These are phyloP conservation scores for Eristalinus aeneus DNA, from an alignment of 2,888 invertebrate species.

Conservation along the genomic window DNA sequence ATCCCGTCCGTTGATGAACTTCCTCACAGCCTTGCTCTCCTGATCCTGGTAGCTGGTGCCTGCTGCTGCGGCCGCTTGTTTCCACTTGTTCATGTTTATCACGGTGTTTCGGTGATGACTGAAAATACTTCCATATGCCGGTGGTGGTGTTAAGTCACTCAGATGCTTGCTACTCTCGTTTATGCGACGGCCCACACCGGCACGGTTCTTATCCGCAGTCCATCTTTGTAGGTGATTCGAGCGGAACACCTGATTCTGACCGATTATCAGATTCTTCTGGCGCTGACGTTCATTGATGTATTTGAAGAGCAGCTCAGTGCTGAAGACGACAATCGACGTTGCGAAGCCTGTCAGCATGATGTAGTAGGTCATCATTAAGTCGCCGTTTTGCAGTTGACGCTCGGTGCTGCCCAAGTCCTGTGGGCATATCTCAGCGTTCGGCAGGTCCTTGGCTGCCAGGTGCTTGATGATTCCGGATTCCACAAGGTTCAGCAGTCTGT, in stretches of 20 bases:
- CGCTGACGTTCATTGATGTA: slow-evolving; percentile 75
- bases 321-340: slow-evolving; percentile 85
- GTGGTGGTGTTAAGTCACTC: slow-evolving; percentile 82
- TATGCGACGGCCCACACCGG: slow-evolving; percentile 75
- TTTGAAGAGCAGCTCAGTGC: slow-evolving; percentile 83
- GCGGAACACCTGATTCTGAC: slow-evolving; percentile 24
- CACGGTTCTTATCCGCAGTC: slow-evolving; percentile 74
- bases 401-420: slow-evolving; percentile 90
- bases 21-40: slow-evolving; percentile 79
- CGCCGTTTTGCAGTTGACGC: slow-evolving; percentile 87
- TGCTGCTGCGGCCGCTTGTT: slow-evolving; percentile 32
- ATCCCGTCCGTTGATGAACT: slow-evolving; percentile 88
- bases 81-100: slow-evolving; percentile 47
- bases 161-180: slow-evolving; percentile 73
- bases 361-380: slow-evolving; percentile 90
- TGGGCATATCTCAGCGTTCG: slow-evolving; percentile 90
- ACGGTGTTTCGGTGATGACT: slow-evolving; percentile 64
- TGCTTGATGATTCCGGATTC: slow-evolving; percentile 89
- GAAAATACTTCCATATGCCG: slow-evolving; percentile 84
- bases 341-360: slow-evolving; percentile 87
- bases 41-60: slow-evolving; percentile 9
- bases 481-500: slow-evolving; percentile 85
- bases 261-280: slow-evolving; percentile 33
- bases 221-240: slow-evolving; percentile 39
- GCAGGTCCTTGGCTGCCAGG: slow-evolving; percentile 84